These are phyloP conservation scores for Papilio protenor DNA, from an alignment of 2,888 invertebrate species.

Conservation along the genomic window DNA sequence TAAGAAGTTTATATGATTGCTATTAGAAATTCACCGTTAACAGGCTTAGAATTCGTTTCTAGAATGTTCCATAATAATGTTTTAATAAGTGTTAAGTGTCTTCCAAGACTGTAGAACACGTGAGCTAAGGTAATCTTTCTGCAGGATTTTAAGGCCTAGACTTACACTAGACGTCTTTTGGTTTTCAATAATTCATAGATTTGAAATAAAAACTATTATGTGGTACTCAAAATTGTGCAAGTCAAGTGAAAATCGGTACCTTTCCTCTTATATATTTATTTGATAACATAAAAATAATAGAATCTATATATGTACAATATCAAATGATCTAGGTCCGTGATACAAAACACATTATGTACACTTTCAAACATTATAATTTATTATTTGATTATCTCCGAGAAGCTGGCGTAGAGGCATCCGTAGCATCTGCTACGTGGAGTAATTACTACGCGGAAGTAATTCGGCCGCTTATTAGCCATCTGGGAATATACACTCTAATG, in stretches of 20 bases:
- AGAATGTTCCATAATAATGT: background rate
- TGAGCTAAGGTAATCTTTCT: no score
- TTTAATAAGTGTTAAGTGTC: background rate
- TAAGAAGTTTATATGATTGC: slow-evolving; percentile 6
- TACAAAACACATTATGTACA: background rate
- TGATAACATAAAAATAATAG: background rate
- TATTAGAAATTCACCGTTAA: background rate
- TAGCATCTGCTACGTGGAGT: slow-evolving; percentile 33
- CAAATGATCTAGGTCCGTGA: background rate
- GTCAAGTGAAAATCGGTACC: background rate
- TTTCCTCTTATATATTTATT: no score
- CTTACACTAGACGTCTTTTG: no score
- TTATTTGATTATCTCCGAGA: slow-evolving; percentile 21
- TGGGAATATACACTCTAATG: slow-evolving; percentile 31
- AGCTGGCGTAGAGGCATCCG: slow-evolving; percentile 15
- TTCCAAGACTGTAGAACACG: no score
- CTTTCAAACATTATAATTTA: slow-evolving; percentile 6
- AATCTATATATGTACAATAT: background rate
- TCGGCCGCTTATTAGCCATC: slow-evolving; percentile 33
- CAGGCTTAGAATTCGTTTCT: background rate
- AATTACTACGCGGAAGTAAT: slow-evolving; percentile 35
- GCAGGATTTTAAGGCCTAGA: no score
- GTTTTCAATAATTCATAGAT: no score
- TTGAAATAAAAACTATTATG: no score
- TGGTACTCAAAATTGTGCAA: background rate